Base-by-base conservation (phyloP, 2,888 invertebrate genomes). In the Falcaria lacertinaria region DNA sequence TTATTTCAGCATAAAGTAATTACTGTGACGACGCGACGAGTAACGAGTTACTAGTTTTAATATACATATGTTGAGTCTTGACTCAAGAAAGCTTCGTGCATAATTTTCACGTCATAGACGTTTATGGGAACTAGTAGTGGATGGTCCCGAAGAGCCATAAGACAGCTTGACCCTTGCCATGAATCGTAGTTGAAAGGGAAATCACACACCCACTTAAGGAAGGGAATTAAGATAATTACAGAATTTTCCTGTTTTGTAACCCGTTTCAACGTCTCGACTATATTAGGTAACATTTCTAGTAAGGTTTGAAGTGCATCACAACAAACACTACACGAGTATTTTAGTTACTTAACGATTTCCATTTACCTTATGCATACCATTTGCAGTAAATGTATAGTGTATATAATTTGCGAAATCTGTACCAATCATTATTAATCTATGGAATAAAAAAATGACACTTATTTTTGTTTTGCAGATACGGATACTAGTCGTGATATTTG, bases 401-500 rank as follows among this genome's bases (percentile, higher is more conserved):
- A n/a, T n/a, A n/a, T n/a, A n/a, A n/a, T n/a, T n/a, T n/a, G n/a
- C n/a, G n/a, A n/a, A n/a, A n/a, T n/a, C n/a, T n/a, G n/a, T n/a
- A n/a, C n/a, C n/a, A n/a, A n/a, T n/a, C n/a, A n/a, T n/a, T n/a
- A n/a, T n/a, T n/a, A n/a, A n/a, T n/a, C n/a, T n/a, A n/a, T n/a
- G n/a, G n/a, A n/a, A n/a, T n/a, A n/a, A n/a, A n/a, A n/a, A n/a
- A n/a, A n/a, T n/a, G n/a, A n/a, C 17, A 34, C 42, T 35, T 15
- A 5, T 46, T 62, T 54, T 60, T 52, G 64, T 62, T 60, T 89
- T 88, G 44, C 89, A 90, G 89, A 82, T 89, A 80, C 80, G 82
- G 80, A 72, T 85, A 76, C 75, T 89, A 78, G 78, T 82, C 69
- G 65, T 80, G 58, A 69, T 78, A 60, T 69, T 80, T 64, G 52